Evolutionary conservation across 1,140 invertebrate genomes (phyloP).

Genomic region (Pseudomyrmex sp.): DNA sequence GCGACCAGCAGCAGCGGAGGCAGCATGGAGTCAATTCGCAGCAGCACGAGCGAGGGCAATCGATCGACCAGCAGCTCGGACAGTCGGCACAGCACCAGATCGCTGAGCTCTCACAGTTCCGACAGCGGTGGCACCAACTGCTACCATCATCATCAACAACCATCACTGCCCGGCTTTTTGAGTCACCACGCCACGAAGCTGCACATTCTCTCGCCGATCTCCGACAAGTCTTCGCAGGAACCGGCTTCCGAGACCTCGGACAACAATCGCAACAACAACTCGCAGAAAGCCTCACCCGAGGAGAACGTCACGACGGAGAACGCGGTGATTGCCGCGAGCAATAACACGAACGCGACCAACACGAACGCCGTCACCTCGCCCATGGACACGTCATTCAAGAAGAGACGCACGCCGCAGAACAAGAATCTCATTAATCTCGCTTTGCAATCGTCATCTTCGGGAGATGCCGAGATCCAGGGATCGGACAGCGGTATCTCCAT

Average conservation of each 20-base stretch:
- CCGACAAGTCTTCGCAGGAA: conserved; percentile 95
- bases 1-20: conserved; percentile 93
- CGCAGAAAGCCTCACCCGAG: conserved; percentile 89
- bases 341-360: conserved; percentile 81
- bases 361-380: conserved; percentile 84
- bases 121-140: conserved; percentile 89
- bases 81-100: conserved; percentile 90
- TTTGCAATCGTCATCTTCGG: conserved; percentile 86
- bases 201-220: conserved; percentile 94
- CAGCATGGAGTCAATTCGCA: conserved; percentile 93
- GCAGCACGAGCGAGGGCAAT: conserved; percentile 93
- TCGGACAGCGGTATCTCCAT: conserved; percentile 95
- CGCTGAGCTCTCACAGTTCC: conserved; percentile 92
- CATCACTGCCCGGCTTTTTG: conserved; percentile 87
- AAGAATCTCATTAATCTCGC: conserved; percentile 91
- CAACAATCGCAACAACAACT: conserved; percentile 92
- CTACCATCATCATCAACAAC: conserved; percentile 84
- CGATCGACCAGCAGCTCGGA: conserved; percentile 92
- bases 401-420: conserved; percentile 89
- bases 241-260: conserved; percentile 92
- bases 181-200: conserved; percentile 90
- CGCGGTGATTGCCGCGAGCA: conserved; percentile 81
- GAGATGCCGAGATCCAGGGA: conserved; percentile 91
- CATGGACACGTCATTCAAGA: conserved; percentile 83
- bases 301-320: conserved; percentile 86